Conservation (phyloP, 1,140 invertebrate genomes). For the Cotesia typhae region DNA sequence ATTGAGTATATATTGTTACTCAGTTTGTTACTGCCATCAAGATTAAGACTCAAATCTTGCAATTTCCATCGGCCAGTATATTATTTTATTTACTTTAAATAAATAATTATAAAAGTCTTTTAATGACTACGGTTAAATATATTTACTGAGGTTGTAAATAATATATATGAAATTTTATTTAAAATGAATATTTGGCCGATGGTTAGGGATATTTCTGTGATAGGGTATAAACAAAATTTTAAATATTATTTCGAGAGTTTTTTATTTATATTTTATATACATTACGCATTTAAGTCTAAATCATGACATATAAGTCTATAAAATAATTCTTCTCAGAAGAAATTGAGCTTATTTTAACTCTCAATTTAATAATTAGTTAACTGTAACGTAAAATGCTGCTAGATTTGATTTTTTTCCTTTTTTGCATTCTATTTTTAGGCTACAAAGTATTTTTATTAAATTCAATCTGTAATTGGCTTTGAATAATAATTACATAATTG, state of each 20-base stretch:
- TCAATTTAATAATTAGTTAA: not conserved
- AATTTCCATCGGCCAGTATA: slow-evolving; percentile 35
- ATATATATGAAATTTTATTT: slow-evolving; percentile 5
- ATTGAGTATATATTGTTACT: slow-evolving; percentile 50
- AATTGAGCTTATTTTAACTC: slow-evolving; percentile 11
- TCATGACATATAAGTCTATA: slow-evolving; percentile 35
- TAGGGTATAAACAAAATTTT: slow-evolving; percentile 48
- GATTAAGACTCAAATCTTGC: slow-evolving; percentile 31
- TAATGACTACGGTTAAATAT: slow-evolving; percentile 2
- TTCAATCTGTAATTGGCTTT: too few relatives aligned
- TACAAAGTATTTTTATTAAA: too few relatives aligned
- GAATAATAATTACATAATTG: too few relatives aligned
- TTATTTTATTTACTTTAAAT: slow-evolving; percentile 15
- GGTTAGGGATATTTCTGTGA: slow-evolving; percentile 55
- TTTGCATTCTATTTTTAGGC: too few relatives aligned
- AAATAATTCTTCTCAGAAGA: slow-evolving; percentile 31
- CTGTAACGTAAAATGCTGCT: not conserved
- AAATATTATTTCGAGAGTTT: slow-evolving; percentile 43
- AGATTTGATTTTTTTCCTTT: too few relatives aligned
- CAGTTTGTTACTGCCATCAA: slow-evolving; percentile 58
- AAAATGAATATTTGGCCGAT: slow-evolving; percentile 22
- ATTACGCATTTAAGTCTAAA: slow-evolving; percentile 27
- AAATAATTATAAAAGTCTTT: slow-evolving; percentile 25
- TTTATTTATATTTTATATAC: slow-evolving; percentile 37
- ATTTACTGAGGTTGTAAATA: not conserved